These are phyloP conservation scores for Caranx ignobilis DNA, from an alignment of 2,113 vertebrate genomes.

Conservation along the genomic window DNA sequence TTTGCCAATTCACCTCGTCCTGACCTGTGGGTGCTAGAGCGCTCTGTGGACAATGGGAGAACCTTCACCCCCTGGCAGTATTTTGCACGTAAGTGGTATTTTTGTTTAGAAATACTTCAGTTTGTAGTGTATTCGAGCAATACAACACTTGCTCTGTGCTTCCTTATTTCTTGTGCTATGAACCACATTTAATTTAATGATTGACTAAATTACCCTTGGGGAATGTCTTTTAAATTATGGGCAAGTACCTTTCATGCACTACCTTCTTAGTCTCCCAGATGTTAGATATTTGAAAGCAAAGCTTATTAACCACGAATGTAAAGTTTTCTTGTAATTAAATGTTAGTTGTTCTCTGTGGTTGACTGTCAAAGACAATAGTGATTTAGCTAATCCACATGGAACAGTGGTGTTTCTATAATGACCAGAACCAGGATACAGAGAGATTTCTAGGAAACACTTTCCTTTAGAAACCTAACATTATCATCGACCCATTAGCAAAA, in stretches of 20 bases:
- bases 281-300: neutral
- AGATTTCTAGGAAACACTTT: neutral
- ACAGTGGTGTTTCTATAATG: constrained; percentile 2
- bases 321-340: neutral
- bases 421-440: constrained; percentile 1
- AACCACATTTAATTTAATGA: neutral
- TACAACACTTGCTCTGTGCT: neutral
- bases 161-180: neutral
- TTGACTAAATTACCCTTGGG: neutral
- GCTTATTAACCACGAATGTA: constrained; percentile 1
- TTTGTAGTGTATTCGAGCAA: neutral
- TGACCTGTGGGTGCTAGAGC: constrained; percentile 94
- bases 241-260: no score
- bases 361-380: neutral
- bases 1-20: constrained; percentile 97
- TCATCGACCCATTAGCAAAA: neutral
- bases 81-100: constrained; percentile 90
- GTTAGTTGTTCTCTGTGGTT: neutral
- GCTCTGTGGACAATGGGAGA: constrained; percentile 91
- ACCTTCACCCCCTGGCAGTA: constrained; percentile 94
- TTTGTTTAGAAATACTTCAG: neutral
- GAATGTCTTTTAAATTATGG: constrained; percentile 8
- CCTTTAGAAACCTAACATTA: neutral
- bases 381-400: neutral
- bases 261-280: neutral